These are phyloP conservation scores for Psilopogon haemacephalus DNA, from an alignment of 2,113 vertebrate genomes.

Conservation along the genomic window DNA sequence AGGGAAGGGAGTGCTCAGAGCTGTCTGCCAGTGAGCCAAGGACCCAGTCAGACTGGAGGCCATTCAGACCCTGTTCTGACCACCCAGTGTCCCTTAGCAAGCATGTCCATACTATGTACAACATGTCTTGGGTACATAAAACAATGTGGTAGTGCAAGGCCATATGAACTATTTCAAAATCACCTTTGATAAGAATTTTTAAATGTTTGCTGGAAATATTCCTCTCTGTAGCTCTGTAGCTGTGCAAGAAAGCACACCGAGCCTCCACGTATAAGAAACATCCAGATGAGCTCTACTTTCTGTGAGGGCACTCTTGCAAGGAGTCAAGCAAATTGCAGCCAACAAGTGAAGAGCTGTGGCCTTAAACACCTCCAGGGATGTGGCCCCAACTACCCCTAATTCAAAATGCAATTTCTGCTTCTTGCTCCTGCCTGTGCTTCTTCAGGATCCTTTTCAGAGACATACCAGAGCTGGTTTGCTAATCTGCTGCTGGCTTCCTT, in stretches of 20 bases:
- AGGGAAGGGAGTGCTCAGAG: background rate
- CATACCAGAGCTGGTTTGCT: background rate
- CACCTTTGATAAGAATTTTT: background rate
- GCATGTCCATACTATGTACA: background rate
- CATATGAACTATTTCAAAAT: background rate
- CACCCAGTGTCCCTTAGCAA: background rate
- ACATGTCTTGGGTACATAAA: background rate
- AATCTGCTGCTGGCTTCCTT: background rate
- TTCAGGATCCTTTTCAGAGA: background rate
- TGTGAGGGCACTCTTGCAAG: background rate
- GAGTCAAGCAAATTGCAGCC: background rate
- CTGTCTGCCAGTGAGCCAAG: background rate
- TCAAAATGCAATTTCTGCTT: accelerated
- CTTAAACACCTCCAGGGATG: too few relatives aligned
- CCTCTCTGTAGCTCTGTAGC: background rate
- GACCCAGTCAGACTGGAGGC: background rate
- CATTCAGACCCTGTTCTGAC: background rate
- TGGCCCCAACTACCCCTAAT: too few relatives aligned
- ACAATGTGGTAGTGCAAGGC: background rate
- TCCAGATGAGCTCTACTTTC: background rate
- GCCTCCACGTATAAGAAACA: accelerated
- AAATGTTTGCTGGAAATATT: background rate
- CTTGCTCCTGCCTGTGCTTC: background rate
- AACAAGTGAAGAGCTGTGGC: background rate
- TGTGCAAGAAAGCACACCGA: background rate